A percentile compares a stretch with the other conserved stretches of the same genome.
These are phyloP conservation scores for Epizoanthus ramosus DNA, from an alignment of 92 coral and sea anemone genomes.

Conservation along the genomic window DNA sequence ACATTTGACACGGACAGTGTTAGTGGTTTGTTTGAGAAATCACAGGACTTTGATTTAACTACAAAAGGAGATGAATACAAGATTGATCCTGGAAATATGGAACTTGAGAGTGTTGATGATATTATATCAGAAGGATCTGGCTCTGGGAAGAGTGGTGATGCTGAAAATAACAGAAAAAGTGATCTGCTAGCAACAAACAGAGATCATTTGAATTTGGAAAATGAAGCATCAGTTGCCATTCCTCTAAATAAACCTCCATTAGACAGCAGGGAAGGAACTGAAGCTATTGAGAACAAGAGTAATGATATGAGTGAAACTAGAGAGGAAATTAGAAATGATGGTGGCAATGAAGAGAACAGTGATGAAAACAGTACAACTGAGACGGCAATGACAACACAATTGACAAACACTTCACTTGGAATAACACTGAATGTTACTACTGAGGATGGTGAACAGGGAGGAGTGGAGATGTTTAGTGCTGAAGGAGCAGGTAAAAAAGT, in stretches of 20 bases:
- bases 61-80: constrained; percentile 9
- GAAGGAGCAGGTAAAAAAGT: constrained; percentile 51
- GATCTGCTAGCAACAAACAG: background rate
- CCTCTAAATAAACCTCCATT: background rate
- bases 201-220: background rate
- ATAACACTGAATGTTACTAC: constrained; percentile 57
- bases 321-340: background rate
- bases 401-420: constrained; percentile 29
- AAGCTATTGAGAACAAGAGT: background rate
- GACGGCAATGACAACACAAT: constrained; percentile 7
- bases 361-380: background rate
- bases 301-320: background rate
- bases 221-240: background rate
- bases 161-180: constrained; percentile 13
- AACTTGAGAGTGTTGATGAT: constrained; percentile 55
- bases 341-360: background rate
- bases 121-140: constrained; percentile 44
- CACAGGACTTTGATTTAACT: background rate
- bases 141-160: constrained; percentile 37
- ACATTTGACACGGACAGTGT: constrained; percentile 28
- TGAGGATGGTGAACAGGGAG: constrained; percentile 52
- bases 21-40: constrained; percentile 16
- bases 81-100: constrained; percentile 29
- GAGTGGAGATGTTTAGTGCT: constrained; percentile 69
- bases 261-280: background rate